Evolutionary conservation across 1,140 invertebrate species (phyloP).

Genomic region (Atta texana): DNA sequence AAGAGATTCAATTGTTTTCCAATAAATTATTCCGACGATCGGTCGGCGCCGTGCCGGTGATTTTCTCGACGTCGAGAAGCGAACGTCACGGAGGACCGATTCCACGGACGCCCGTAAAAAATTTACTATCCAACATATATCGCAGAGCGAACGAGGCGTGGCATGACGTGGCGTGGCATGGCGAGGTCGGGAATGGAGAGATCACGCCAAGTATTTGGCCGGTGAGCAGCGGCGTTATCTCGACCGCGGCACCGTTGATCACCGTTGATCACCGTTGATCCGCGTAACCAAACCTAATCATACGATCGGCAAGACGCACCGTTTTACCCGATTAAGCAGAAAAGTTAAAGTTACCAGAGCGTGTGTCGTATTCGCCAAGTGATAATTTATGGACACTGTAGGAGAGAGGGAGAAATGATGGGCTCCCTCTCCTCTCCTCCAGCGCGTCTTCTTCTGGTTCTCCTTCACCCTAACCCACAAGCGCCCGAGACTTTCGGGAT

Average conservation of each 20-base stretch:
- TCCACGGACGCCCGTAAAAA: slow-evolving; percentile 50
- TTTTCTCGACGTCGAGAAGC: slow-evolving; percentile 38
- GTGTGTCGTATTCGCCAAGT: slow-evolving; percentile 31
- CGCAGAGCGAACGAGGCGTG: slow-evolving; percentile 4
- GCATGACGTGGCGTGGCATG: not conserved
- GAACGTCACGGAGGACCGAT: slow-evolving; percentile 42
- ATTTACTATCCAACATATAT: slow-evolving; percentile 51
- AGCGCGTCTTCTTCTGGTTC: not conserved
- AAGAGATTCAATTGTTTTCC: slow-evolving; percentile 57
- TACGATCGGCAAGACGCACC: slow-evolving; percentile 55
- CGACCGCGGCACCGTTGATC: slow-evolving; percentile 17
- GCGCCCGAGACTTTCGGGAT: slow-evolving; percentile 46
- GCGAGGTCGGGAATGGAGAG: slow-evolving; percentile 34
- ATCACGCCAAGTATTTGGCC: slow-evolving; percentile 28
- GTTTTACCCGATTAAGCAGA: slow-evolving; percentile 63
- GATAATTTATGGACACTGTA: slow-evolving; percentile 70
- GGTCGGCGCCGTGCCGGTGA: slow-evolving; percentile 29
- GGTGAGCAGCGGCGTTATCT: slow-evolving; percentile 21
- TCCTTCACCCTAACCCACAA: not conserved
- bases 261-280: slow-evolving; percentile 42
- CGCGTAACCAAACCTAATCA: slow-evolving; percentile 65
- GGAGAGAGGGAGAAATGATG: not conserved
- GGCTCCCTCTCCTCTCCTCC: not conserved
- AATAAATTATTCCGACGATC: slow-evolving; percentile 57
- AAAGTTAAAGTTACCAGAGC: slow-evolving; percentile 44